A percentile compares a stretch with the other conserved stretches of the same genome.
phyloP scores from a whole-genome alignment of 2,888 invertebrate genomes.

The Tribolium freemani region DNA sequence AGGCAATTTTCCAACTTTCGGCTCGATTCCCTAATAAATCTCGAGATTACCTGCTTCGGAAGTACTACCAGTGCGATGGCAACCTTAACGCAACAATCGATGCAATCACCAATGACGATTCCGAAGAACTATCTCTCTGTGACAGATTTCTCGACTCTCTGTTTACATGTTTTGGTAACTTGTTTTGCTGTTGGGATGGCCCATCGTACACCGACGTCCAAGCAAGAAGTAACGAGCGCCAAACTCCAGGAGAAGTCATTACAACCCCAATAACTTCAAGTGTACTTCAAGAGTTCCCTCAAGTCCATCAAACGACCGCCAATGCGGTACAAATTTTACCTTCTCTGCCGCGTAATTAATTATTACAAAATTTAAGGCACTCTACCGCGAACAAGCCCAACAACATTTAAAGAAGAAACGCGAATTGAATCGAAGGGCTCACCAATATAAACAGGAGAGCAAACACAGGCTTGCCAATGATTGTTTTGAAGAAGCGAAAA shows the following conservation, averaged over 20 bases:
- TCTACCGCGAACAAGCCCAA: background rate
- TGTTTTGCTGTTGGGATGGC: background rate
- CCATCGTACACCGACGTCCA: background rate
- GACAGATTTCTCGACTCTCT: background rate
- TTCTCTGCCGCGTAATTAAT: too few relatives aligned
- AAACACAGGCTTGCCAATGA: background rate
- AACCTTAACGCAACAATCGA: slow-evolving; percentile 1
- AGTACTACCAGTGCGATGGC: background rate
- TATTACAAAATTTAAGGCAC: background rate
- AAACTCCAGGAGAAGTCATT: background rate
- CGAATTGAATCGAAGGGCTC: background rate
- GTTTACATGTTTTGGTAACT: background rate
- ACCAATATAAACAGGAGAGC: background rate
- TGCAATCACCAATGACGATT: background rate
- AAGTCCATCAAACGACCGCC: too few relatives aligned
- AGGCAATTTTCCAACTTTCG: background rate
- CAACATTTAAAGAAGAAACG: background rate
- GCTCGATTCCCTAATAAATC: background rate
- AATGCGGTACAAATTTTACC: too few relatives aligned
- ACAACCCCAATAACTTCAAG: too few relatives aligned
- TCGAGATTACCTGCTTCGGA: background rate
- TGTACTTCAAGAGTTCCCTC: too few relatives aligned
- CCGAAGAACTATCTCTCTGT: background rate
- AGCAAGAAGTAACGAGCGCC: background rate
- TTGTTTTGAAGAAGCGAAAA: background rate